Evolutionary conservation across 1,140 invertebrate species (phyloP).

Genomic region (Drosophila sp.): DNA sequence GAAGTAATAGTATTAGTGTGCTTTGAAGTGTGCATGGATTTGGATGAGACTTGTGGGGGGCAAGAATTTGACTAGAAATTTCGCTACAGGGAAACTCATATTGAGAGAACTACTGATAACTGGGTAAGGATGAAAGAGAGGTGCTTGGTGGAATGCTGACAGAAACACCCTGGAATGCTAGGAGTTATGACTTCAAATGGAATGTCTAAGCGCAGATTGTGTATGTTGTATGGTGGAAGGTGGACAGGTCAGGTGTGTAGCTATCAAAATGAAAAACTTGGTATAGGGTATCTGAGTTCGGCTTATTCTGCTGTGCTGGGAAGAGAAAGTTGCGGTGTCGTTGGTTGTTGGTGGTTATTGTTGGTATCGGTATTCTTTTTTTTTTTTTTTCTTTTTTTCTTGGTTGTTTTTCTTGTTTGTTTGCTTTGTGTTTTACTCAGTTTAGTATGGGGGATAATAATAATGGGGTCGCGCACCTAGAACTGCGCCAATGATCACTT

Average conservation of each 20-base stretch:
- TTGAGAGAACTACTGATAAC: conserved; percentile 37
- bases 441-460: conserved; percentile 70
- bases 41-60: conserved; percentile 52
- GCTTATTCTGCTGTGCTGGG: conserved; percentile 17
- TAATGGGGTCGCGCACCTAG: conserved; percentile 87
- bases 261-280: background rate
- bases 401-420: conserved; percentile 34
- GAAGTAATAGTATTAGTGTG: conserved; percentile 21
- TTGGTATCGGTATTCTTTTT: conserved; percentile 27
- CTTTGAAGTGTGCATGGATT: conserved; percentile 30
- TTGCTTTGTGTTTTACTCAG: conserved; percentile 31
- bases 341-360: conserved; percentile 18
- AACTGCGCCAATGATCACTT: conserved; percentile 97
- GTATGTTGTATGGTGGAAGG: background rate
- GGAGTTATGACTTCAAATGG: background rate
- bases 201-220: conserved; percentile 8
- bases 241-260: too few relatives aligned
- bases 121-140: background rate
- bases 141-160: background rate
- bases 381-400: conserved; percentile 21
- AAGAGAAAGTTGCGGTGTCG: conserved; percentile 41
- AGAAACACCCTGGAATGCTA: background rate
- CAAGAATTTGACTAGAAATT: conserved; percentile 82
- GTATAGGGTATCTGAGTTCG: background rate
- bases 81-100: conserved; percentile 60